Evolutionary conservation across 2,797 vertebrate species (phyloP), one percentile per base, ranked within the genome.

Genomic region (Cryptoblepharus egeriae): DNA sequence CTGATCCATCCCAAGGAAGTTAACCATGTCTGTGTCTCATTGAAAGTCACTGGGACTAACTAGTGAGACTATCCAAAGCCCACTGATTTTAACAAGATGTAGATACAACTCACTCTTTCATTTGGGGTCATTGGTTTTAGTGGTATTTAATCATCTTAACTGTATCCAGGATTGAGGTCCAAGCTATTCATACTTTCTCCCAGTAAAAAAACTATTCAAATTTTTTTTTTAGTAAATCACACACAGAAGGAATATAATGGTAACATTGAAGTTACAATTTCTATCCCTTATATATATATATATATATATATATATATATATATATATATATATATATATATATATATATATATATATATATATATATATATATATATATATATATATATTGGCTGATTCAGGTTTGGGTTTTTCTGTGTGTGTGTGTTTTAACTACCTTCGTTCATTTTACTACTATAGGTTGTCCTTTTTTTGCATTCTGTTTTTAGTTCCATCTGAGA

Each of bases 241-340:
- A 69, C 22, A 39, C 42, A 55, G 32, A 32, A 81, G 52, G 58
- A 39, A 70, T 26, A 75, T 3, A 75, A 35, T 81, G 79, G 42
- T 3, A n/a, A 10, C 9, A 3, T 18, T 9, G 2, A 69, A 37
- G 12, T 52, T 20, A 22, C 13, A 3, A 18, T 69, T 30, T 30
- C 20, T 39, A 2, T 30, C 49, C 0, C 57, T 1, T 58, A 0
- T n/a, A n/a, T n/a, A n/a, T n/a, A n/a, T n/a, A n/a, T n/a, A n/a
- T n/a, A n/a, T n/a, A n/a, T n/a, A n/a, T n/a, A n/a, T n/a, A n/a
- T n/a, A n/a, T n/a, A n/a, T n/a, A n/a, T n/a, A n/a, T n/a, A n/a
- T n/a, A n/a, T n/a, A n/a, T n/a, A n/a, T n/a, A n/a, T n/a, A n/a
- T n/a, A n/a, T n/a, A n/a, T n/a, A n/a, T n/a, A n/a, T n/a, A n/a